Base-by-base conservation (phyloP, 2,888 invertebrate genomes). In the Gastrophysa polygoni region DNA sequence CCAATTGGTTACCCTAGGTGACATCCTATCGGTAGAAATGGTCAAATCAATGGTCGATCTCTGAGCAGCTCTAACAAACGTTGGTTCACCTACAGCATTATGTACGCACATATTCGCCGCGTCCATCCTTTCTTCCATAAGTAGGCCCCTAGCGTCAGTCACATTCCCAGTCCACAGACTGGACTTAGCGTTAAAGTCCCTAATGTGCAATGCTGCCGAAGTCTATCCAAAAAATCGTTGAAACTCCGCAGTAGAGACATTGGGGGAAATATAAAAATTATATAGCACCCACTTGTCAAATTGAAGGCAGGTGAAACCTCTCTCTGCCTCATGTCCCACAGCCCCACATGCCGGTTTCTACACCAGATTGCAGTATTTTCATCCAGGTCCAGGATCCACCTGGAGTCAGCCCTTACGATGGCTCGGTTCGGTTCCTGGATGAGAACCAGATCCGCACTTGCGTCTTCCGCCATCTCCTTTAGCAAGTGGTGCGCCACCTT, bases 171-270 rank as follows among this genome's bases (percentile, higher is more conserved):
- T 58, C 63, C 59, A 63, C 5, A 43, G 49, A 2, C 50, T 57
- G 24, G 63, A 54, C 34, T 63, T 59, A 0, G 54, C 58, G 38
- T 63, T 55, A 4, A 63, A 44, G 16, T 63, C 63, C 2, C 63
- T 24, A n/a, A n/a, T 21, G 2, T 48, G 20, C 3, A n/a, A 1
- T 47, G 18, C 2, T 32, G 43, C 48, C 52, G 43, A 14, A 44
- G 11, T 14, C 14, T 32, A 20, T 43, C 61, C 1, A n/a, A 61
- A 50, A 4, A 32, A 29, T 24, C 1, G 4, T 11, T 14, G 38
- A 43, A 46, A 55, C 2, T 17, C n/a, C 1, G 28, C 44, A 11
- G 57, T 8, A 1, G 38, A 5, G 3, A 46, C 28, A 11, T 57
- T 62, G 3, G 62, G 54, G 10, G 57, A 57, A 11, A 24, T 16